A percentile compares a stretch with the other conserved stretches of the same genome.
These are phyloP conservation scores for Erebia palarica DNA, from an alignment of 2,888 invertebrate genomes.

Conservation along the genomic window DNA sequence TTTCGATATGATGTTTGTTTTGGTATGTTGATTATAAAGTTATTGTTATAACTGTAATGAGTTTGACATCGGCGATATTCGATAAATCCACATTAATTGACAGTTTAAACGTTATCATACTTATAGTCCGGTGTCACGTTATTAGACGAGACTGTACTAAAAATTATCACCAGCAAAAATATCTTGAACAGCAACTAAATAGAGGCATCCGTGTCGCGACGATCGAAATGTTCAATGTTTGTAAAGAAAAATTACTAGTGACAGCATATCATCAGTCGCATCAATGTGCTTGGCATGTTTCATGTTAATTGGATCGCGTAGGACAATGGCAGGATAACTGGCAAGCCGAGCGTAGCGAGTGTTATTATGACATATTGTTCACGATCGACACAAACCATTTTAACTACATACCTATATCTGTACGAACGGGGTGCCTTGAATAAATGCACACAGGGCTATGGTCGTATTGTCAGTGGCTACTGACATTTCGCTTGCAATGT, in stretches of 20 bases:
- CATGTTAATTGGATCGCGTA: slow-evolving; percentile 74
- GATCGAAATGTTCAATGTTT: slow-evolving; percentile 41
- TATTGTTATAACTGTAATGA: neutral
- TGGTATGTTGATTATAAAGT: neutral
- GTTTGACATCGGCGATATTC: too few relatives aligned
- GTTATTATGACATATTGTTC: slow-evolving; percentile 77
- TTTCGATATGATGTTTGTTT: slow-evolving; percentile 14
- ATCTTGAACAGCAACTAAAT: neutral
- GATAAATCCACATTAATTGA: neutral
- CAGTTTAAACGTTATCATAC: neutral
- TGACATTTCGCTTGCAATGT: slow-evolving; percentile 24
- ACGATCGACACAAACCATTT: slow-evolving; percentile 61
- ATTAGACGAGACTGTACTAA: neutral
- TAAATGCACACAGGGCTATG: slow-evolving; percentile 38
- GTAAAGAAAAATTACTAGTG: slow-evolving; percentile 66
- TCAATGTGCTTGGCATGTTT: slow-evolving; percentile 72
- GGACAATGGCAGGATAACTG: slow-evolving; percentile 65
- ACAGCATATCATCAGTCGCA: slow-evolving; percentile 62
- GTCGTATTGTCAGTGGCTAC: slow-evolving; percentile 33
- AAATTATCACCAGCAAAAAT: neutral
- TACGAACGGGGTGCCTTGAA: slow-evolving; percentile 42
- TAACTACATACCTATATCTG: slow-evolving; percentile 42
- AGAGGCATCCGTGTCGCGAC: neutral
- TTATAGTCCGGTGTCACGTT: neutral
- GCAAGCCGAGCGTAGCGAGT: slow-evolving; percentile 51